Percentiles rank a stretch among this genome's conserved stretches.
Conservation (phyloP, 2,888 invertebrate genomes). For the Cetonia aurata region DNA sequence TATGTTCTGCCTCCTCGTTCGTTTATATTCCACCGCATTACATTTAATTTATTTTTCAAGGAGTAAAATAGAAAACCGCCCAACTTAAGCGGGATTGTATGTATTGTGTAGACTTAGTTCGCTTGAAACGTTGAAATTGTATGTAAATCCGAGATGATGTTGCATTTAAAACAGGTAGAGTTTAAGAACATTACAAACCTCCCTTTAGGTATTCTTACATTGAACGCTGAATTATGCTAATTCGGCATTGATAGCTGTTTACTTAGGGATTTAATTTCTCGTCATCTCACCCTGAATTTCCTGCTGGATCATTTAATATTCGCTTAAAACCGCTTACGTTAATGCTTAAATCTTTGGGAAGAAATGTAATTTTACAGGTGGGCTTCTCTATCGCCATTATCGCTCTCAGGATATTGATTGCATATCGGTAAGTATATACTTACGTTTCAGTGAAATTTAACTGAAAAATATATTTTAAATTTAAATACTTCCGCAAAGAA, state of each 20-base stretch:
- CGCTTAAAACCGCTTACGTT: constrained; percentile 33
- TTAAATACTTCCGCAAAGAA: too few relatives aligned
- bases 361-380: constrained; percentile 6
- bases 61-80: constrained; percentile 18
- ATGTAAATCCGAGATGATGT: constrained; percentile 36
- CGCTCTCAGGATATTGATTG: too few relatives aligned
- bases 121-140: constrained; percentile 26
- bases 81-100: constrained; percentile 20
- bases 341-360: constrained; percentile 8
- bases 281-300: not conserved
- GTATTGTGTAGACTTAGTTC: constrained; percentile 7
- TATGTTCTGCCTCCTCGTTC: not conserved
- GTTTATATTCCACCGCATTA: not conserved
- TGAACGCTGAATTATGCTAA: constrained; percentile 33
- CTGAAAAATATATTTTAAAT: too few relatives aligned
- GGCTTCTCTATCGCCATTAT: not conserved
- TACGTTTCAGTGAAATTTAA: too few relatives aligned
- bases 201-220: not conserved
- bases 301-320: constrained; percentile 23
- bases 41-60: constrained; percentile 7
- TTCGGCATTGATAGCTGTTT: constrained; percentile 35
- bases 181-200: constrained; percentile 25
- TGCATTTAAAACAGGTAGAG: constrained; percentile 35
- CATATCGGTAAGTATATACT: too few relatives aligned
- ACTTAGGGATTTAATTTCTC: constrained; percentile 27